These are phyloP conservation scores for Thripadectes ignobilis DNA, from an alignment of 2,797 vertebrate species.

Conservation along the genomic window DNA sequence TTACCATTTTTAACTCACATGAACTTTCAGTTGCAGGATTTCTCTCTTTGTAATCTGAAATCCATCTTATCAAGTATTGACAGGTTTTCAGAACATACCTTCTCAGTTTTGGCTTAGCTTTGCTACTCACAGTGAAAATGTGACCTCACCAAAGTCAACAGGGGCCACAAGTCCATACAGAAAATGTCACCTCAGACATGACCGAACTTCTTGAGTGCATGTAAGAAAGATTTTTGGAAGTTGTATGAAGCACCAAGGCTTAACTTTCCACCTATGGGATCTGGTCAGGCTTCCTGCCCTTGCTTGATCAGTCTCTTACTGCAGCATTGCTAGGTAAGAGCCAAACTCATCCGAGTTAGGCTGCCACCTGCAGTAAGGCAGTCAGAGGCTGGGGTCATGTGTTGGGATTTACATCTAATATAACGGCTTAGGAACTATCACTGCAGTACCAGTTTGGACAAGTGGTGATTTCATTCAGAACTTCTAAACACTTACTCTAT, in stretches of 20 bases:
- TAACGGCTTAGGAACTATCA: background rate
- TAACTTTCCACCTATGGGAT: background rate
- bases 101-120: background rate
- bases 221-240: background rate
- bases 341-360: background rate
- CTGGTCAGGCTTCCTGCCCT: background rate
- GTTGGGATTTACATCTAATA: background rate
- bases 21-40: background rate
- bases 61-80: background rate
- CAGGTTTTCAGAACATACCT: background rate
- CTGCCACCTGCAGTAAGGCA: background rate
- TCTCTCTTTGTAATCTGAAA: background rate
- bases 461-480: background rate
- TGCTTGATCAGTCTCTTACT: background rate
- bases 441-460: background rate
- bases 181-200: background rate
- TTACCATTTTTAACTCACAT: background rate
- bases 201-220: background rate
- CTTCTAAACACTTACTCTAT: background rate
- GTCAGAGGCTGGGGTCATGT: fast-evolving
- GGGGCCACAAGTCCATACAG: background rate
- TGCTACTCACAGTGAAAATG: background rate
- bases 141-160: background rate
- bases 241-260: background rate
- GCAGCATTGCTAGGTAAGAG: fast-evolving